A percentile compares a stretch with the other conserved stretches of the same genome.
These are phyloP conservation scores for Torymus aiolomorphi DNA, from an alignment of 2,888 invertebrate species.

Conservation along the genomic window DNA sequence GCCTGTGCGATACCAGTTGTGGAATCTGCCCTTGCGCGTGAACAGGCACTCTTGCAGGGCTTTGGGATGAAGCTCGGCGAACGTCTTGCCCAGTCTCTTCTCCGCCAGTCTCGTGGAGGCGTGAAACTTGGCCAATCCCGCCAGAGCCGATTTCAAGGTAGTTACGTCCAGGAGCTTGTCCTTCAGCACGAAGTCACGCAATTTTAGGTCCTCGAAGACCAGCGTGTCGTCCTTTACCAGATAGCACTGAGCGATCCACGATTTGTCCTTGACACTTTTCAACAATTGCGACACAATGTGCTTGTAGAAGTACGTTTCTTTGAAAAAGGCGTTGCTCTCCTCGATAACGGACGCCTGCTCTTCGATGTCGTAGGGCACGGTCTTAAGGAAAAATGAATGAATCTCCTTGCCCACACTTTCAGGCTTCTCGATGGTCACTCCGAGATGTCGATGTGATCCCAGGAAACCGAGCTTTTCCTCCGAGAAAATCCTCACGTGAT, in stretches of 20 bases:
- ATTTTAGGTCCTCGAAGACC: slow-evolving; percentile 74
- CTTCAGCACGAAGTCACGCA: slow-evolving; percentile 65
- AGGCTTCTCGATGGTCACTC: too few relatives aligned
- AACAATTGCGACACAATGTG: slow-evolving; percentile 19
- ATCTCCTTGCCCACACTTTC: neutral
- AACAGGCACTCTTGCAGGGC: slow-evolving; percentile 13
- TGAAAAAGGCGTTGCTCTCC: slow-evolving; percentile 7
- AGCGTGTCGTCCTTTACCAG: slow-evolving; percentile 67
- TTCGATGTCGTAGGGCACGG: slow-evolving; percentile 16
- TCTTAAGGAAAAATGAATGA: slow-evolving; percentile 28
- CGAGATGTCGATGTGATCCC: too few relatives aligned
- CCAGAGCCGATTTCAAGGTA: slow-evolving; percentile 56
- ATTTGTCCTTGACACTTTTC: neutral
- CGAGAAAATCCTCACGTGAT: too few relatives aligned
- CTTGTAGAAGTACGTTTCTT: slow-evolving; percentile 36
- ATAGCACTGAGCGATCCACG: slow-evolving; percentile 70
- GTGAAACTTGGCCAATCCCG: slow-evolving; percentile 65
- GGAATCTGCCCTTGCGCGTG: neutral
- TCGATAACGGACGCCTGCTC: slow-evolving; percentile 14
- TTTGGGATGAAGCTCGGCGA: neutral
- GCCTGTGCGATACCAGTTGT: neutral
- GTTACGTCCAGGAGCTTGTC: slow-evolving; percentile 55
- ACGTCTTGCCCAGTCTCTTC: slow-evolving; percentile 42
- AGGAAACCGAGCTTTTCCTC: too few relatives aligned
- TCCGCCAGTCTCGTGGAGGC: slow-evolving; percentile 67